phyloP scores from a whole-genome alignment of 2,113 vertebrate genomes.

The Mugil cephalus region DNA sequence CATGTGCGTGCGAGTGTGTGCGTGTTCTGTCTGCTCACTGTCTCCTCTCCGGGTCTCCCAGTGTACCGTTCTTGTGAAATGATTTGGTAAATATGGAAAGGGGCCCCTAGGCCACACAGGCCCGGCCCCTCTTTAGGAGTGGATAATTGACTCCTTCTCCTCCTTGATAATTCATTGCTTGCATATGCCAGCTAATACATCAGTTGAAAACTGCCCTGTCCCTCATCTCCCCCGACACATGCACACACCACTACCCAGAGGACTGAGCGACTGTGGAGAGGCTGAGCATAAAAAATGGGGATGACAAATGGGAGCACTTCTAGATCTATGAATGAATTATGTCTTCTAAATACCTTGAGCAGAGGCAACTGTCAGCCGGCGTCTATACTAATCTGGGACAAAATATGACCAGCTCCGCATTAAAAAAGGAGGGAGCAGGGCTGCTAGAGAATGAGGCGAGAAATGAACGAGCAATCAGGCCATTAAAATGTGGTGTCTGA shows the following conservation, averaged over 20 bases:
- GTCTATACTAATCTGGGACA: constrained; percentile 95
- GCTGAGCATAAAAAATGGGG: constrained; percentile 76
- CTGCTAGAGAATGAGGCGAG: constrained; percentile 84
- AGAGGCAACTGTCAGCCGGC: constrained; percentile 90
- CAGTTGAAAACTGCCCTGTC: constrained; percentile 86
- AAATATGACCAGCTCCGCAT: constrained; percentile 93
- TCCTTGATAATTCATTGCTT: constrained; percentile 99
- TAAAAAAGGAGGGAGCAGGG: constrained; percentile 82
- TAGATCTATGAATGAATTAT: constrained; percentile 97
- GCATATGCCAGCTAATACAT: constrained; percentile 99
- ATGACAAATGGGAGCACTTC: constrained; percentile 96
- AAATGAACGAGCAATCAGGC: constrained; percentile 94
- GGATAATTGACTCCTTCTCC: constrained; percentile 97
- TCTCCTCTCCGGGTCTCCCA: constrained; percentile 62
- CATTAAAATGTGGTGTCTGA: constrained; percentile 87
- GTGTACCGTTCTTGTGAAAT: constrained; percentile 86
- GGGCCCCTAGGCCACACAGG: constrained; percentile 93
- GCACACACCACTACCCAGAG: constrained; percentile 71
- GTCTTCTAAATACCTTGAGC: constrained; percentile 96
- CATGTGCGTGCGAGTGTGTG: constrained; percentile 8
- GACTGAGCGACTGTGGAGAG: constrained; percentile 82
- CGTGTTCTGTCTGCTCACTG: constrained; percentile 14
- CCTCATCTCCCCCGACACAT: constrained; percentile 70
- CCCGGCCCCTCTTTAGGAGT: constrained; percentile 95
- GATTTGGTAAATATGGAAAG: constrained; percentile 93